phyloP scores from a whole-genome alignment of 2,888 invertebrate genomes.

The Leucoptera coffeella region DNA sequence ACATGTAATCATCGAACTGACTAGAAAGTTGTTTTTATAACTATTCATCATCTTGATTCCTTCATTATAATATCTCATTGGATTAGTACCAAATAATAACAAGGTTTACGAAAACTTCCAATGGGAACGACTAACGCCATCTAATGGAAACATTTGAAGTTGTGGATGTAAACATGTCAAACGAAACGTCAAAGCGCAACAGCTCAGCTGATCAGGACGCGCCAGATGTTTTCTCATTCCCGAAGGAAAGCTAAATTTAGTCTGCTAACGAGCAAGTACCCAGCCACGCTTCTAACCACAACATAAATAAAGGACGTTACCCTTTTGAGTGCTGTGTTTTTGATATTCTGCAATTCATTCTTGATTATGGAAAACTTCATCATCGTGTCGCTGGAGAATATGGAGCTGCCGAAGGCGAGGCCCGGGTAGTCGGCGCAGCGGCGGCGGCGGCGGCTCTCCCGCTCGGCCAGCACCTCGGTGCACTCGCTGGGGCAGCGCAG shows the following conservation, averaged over 20 bases:
- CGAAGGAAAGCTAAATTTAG: too few species aligned
- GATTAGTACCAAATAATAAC: too few species aligned
- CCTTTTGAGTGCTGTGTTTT: constrained; percentile 93
- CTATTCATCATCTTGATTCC: too few species aligned
- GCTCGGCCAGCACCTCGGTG: constrained; percentile 81
- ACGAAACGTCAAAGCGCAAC: constrained; percentile 21
- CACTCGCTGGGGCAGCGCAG: constrained; percentile 85
- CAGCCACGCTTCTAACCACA: too few species aligned
- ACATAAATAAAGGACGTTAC: constrained; percentile 62
- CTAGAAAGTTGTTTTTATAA: too few species aligned
- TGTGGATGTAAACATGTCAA: constrained; percentile 41
- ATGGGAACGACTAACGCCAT: too few species aligned
- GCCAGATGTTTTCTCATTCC: constrained; percentile 17
- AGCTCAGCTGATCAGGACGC: constrained; percentile 46
- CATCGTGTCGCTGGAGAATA: constrained; percentile 94
- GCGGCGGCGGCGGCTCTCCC: constrained; percentile 70
- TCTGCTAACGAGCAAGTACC: too few species aligned
- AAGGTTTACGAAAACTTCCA: too few species aligned
- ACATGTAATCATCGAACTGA: too few species aligned
- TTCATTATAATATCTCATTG: too few species aligned
- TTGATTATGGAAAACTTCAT: constrained; percentile 96
- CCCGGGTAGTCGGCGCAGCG: constrained; percentile 91
- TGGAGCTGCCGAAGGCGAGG: constrained; percentile 82
- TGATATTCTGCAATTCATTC: constrained; percentile 96
- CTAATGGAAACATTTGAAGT: constrained; percentile 21